These are phyloP conservation scores for Microctonus brassicae DNA, from an alignment of 2,888 invertebrate genomes.

Conservation along the genomic window DNA sequence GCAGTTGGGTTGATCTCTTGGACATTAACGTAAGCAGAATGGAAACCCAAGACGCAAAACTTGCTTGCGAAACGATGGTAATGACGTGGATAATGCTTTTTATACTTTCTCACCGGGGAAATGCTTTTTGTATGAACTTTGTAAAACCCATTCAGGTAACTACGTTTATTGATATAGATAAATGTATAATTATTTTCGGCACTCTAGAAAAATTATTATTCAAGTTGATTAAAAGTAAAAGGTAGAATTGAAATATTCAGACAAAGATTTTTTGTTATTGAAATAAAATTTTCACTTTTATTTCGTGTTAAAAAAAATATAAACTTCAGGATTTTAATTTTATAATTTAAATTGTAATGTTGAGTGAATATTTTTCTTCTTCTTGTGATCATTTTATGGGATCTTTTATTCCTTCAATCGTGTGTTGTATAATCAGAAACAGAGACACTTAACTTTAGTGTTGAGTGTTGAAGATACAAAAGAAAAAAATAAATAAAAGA, in stretches of 20 bases:
- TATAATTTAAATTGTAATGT: too few species aligned
- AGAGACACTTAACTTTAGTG: neutral
- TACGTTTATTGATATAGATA: neutral
- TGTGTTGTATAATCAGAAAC: neutral
- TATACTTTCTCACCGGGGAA: neutral
- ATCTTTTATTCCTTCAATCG: neutral
- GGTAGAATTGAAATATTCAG: too few species aligned
- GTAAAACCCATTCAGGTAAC: neutral
- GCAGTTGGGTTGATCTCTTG: slow-evolving; percentile 14
- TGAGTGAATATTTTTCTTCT: too few species aligned
- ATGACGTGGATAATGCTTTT: slow-evolving; percentile 45
- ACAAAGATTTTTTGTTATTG: too few species aligned
- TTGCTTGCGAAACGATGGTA: slow-evolving; percentile 37
- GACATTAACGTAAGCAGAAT: slow-evolving; percentile 18
- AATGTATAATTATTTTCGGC: neutral
- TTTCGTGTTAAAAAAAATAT: too few species aligned
- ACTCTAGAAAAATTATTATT: too few species aligned
- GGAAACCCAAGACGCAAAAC: slow-evolving; percentile 15
- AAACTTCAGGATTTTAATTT: too few species aligned
- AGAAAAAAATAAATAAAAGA: too few species aligned
- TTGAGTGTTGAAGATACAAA: neutral
- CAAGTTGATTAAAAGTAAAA: too few species aligned
- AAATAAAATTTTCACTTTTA: too few species aligned
- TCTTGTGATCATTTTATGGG: too few species aligned
- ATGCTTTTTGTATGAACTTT: neutral